Conservation (phyloP, 2,888 invertebrate species). For the Xanthorhoe designata region DNA sequence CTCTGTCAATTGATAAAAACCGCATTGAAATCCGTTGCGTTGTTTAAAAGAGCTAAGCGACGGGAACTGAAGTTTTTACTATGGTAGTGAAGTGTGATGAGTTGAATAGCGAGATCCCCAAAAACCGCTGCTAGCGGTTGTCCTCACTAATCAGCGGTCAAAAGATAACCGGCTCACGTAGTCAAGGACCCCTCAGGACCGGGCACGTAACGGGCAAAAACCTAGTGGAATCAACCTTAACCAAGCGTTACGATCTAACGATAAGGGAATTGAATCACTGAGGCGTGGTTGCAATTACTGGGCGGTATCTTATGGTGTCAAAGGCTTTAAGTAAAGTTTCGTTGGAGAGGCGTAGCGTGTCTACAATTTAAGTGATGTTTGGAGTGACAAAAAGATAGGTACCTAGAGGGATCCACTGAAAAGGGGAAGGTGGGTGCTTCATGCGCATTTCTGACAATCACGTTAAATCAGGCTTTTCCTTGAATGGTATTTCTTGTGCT, state of each 20-base stretch:
- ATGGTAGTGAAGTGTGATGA: too few relatives aligned
- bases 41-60: not conserved
- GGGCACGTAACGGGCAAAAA: slow-evolving; percentile 41
- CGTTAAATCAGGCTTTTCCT: too few relatives aligned
- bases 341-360: not conserved
- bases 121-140: not conserved
- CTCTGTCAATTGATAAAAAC: too few relatives aligned
- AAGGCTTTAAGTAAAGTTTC: slow-evolving; percentile 1
- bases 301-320: slow-evolving; percentile 32
- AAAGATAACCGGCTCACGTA: slow-evolving; percentile 36
- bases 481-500: too few relatives aligned
- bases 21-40: too few relatives aligned
- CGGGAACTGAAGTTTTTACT: too few relatives aligned
- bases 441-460: too few relatives aligned
- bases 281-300: slow-evolving; percentile 66
- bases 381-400: too few relatives aligned
- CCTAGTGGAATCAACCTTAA: slow-evolving; percentile 54
- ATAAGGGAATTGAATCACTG: slow-evolving; percentile 76
- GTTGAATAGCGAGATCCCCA: not conserved
- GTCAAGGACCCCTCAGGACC: slow-evolving; percentile 26
- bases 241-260: slow-evolving; percentile 62
- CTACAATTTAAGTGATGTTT: too few relatives aligned
- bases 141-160: not conserved
- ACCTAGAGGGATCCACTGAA: too few relatives aligned
- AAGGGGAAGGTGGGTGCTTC: too few relatives aligned